Conservation (phyloP, 2,888 invertebrate species). For the Cyaniris semiargus region DNA sequence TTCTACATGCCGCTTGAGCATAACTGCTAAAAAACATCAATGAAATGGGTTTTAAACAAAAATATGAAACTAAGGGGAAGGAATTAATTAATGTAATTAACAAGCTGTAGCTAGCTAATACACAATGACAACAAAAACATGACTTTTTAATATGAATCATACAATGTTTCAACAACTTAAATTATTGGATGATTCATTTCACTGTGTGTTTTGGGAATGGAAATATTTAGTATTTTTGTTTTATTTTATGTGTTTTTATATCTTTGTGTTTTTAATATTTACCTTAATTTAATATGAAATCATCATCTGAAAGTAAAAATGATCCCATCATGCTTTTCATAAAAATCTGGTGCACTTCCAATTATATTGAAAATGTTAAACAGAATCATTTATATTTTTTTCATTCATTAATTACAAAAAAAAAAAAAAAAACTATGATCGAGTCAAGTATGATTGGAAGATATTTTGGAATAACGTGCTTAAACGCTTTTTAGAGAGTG, state of each 20-base stretch:
- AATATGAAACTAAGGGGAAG: too few relatives aligned
- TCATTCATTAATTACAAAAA: background rate
- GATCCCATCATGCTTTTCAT: conserved; percentile 39
- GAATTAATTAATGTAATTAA: too few relatives aligned
- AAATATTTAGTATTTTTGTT: conserved; percentile 1
- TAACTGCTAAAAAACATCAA: background rate
- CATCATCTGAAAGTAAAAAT: conserved; percentile 28
- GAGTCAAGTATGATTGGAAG: conserved; percentile 20
- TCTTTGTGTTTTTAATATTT: conserved; percentile 28
- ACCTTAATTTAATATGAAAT: background rate
- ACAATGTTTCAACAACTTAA: background rate
- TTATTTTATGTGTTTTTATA: conserved; percentile 20
- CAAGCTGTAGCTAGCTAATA: background rate
- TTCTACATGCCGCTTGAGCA: background rate
- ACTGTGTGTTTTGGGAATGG: conserved; percentile 32
- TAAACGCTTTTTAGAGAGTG: conserved; percentile 2
- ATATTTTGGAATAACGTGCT: conserved; percentile 24
- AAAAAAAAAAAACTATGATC: background rate
- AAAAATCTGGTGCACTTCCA: conserved; percentile 39
- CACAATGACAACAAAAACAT: background rate
- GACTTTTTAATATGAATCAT: background rate
- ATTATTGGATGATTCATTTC: background rate
- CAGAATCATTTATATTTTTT: background rate
- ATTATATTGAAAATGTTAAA: conserved; percentile 35
- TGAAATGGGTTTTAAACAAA: background rate